A percentile compares a stretch with the other conserved stretches of the same genome.
phyloP scores from a whole-genome alignment of 2,113 vertebrate genomes.

The Ovis canadensis region DNA sequence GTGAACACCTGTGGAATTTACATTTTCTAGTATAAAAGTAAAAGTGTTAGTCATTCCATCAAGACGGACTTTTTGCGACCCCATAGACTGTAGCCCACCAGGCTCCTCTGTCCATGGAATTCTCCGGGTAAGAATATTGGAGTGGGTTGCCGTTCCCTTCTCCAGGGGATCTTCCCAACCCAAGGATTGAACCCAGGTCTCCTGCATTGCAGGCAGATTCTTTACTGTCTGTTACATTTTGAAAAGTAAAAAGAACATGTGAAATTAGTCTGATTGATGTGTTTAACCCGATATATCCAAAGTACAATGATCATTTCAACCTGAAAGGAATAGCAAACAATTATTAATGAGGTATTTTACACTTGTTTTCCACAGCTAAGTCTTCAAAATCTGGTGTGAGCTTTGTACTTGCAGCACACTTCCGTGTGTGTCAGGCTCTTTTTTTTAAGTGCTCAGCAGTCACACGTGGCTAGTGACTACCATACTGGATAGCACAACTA shows the following conservation, averaged over 20 bases:
- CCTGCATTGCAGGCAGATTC: not conserved
- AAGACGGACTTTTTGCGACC: not conserved
- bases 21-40: not conserved
- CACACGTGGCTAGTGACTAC: not conserved
- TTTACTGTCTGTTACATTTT: not conserved
- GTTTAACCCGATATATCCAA: not conserved
- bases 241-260: not conserved
- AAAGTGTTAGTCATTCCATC: not conserved
- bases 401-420: not conserved
- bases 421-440: not conserved
- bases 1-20: not conserved
- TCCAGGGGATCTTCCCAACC: not conserved
- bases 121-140: not conserved
- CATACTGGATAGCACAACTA: rapidly evolving
- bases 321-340: not conserved
- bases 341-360: not conserved
- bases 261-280: not conserved
- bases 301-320: not conserved
- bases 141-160: not conserved
- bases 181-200: not conserved
- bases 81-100: not conserved
- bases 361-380: not conserved
- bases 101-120: not conserved
- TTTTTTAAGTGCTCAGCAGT: not conserved
- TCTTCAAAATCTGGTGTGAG: not conserved